Percentiles rank a stretch among this genome's conserved stretches.
phyloP scores from a whole-genome alignment of 2,113 vertebrate species.

The Centropus unirufus region DNA sequence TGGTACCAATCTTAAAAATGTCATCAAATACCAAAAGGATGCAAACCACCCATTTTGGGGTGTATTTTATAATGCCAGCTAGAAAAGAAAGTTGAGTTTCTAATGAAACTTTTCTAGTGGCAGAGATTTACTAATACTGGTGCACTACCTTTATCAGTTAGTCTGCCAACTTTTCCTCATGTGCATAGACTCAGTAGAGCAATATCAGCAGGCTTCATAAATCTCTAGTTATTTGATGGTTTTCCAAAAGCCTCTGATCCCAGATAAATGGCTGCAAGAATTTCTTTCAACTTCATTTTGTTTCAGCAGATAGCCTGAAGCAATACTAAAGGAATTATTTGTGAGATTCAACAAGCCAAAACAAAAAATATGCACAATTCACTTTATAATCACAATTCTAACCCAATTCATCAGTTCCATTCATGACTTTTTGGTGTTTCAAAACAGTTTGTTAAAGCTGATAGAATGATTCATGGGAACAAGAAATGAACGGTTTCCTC shows the following conservation, averaged over 20 bases:
- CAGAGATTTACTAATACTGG: not conserved
- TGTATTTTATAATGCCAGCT: not conserved
- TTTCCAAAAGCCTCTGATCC: not conserved
- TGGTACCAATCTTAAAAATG: not conserved
- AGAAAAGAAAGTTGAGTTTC: not conserved
- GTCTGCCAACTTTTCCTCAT: not conserved
- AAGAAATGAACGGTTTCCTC: not conserved
- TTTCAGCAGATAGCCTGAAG: not conserved
- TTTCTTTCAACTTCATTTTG: not conserved
- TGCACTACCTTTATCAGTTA: not conserved
- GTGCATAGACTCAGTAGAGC: not conserved
- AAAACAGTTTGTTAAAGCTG: not conserved
- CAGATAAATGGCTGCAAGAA: not conserved
- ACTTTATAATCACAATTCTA: not conserved
- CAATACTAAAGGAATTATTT: not conserved
- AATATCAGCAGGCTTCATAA: not conserved
- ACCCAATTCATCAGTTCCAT: not conserved
- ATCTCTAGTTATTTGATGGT: not conserved
- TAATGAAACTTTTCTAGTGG: not conserved
- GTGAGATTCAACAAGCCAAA: not conserved
- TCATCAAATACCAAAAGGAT: not conserved
- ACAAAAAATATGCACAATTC: not conserved
- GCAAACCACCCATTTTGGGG: not conserved
- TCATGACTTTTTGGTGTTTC: not conserved
- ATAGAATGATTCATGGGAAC: not conserved